Evolutionary conservation across 2,113 vertebrate genomes (phyloP).

Genomic region (Tragelaphus scriptus): DNA sequence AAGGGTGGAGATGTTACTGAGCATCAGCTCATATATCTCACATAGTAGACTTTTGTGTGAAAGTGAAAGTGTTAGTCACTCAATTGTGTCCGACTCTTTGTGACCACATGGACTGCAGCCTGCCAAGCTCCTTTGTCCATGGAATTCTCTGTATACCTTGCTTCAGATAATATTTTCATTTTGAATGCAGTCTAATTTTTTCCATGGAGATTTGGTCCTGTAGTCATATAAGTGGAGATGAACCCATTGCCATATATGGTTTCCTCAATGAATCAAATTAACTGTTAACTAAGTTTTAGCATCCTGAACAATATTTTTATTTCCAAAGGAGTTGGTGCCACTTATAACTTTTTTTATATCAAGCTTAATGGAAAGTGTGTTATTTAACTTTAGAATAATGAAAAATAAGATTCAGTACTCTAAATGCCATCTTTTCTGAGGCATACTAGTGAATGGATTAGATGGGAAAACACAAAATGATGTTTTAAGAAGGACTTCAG

Average conservation of each 20-base stretch:
- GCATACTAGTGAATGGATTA: neutral
- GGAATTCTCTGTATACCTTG: neutral
- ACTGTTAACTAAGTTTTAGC: neutral
- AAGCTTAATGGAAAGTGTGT: neutral
- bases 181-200: neutral
- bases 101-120: neutral
- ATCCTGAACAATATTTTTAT: neutral
- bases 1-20: neutral
- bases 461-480: neutral
- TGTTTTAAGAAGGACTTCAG: neutral
- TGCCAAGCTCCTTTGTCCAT: neutral
- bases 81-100: neutral
- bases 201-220: neutral
- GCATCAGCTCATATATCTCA: neutral
- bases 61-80: neutral
- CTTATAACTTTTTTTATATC: neutral
- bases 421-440: neutral
- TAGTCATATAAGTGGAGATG: neutral
- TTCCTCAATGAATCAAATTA: neutral
- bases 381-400: neutral
- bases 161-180: neutral
- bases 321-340: neutral
- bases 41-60: neutral
- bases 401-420: neutral
- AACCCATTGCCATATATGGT: neutral